Conservation (phyloP, 2,888 invertebrate genomes). For the Scotopteryx bipunctaria region DNA sequence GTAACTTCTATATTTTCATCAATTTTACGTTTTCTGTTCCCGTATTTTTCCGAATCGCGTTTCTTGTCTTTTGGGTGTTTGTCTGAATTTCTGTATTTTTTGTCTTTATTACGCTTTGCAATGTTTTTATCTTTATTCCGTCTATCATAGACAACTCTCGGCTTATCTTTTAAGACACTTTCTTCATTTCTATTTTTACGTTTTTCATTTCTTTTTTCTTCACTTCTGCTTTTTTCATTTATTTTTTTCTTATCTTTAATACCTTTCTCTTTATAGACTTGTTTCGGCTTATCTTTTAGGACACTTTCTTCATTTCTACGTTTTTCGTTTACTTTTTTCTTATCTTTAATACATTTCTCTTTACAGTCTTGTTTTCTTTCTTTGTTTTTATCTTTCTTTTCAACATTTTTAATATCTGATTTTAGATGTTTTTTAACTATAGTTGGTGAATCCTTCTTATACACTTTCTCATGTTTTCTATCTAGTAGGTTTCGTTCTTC, state of each 20-base stretch:
- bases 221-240: not conserved
- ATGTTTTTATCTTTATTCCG: not conserved
- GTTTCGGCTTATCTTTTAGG: not conserved
- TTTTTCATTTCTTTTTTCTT: not conserved
- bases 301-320: not conserved
- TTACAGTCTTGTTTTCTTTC: not conserved
- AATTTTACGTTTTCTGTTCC: slow-evolving; percentile 5
- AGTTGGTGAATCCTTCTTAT: too few relatives aligned
- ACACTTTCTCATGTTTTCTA: slow-evolving; percentile 4
- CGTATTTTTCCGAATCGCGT: too few relatives aligned
- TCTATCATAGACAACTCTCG: not conserved
- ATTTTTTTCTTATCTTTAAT: not conserved
- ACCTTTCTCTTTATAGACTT: not conserved
- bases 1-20: slow-evolving; percentile 29
- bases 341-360: not conserved
- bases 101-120: too few relatives aligned
- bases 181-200: not conserved
- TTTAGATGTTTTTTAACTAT: too few relatives aligned
- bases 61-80: slow-evolving; percentile 12
- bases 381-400: too few relatives aligned
- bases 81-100: slow-evolving; percentile 1
- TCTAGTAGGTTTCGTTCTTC: not conserved
- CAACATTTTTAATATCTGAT: too few relatives aligned
- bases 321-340: not conserved
- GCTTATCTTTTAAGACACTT: not conserved